Evolutionary conservation across 2,797 vertebrate genomes (phyloP), one percentile per base, ranked within the genome.

Genomic region (Gymnoscopelus braueri): DNA sequence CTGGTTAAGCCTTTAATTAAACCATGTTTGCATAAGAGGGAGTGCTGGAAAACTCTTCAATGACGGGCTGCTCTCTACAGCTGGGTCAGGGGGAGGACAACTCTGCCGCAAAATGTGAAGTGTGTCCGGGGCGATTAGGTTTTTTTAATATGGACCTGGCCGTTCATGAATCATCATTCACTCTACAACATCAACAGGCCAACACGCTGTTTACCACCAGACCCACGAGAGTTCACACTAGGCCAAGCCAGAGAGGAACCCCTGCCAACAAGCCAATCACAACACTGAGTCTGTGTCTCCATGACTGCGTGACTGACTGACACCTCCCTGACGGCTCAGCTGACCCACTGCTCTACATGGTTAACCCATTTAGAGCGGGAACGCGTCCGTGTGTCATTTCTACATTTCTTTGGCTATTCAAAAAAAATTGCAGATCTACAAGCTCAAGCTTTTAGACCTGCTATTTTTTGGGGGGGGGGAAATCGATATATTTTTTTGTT

Each of bases 51-150:
- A 63, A 56, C 12, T 15, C 52, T 44, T n/a, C 11, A 26, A 6
- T 44, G 58, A 60, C 5, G 13, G 12, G 26, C 49, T 19, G 50
- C 66, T 53, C 53, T 12, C 3, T 8, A 39, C 23, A 23, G 15
- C 29, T 14, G 8, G 49, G 12, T 9, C 32, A 72, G 59, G 60
- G 39, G 35, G 59, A 24, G 64, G 66, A 71, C 52, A 63, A 85
- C 74, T 74, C 56, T 65, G 75, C 71, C 29, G 60, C 35, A 32
- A 23, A 65, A 63, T 71, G 61, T 79, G 66, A 79, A 87, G 80
- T 19, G 80, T 50, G 66, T 70, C 65, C 65, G 56, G 56, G 58
- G 71, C 56, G 53, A 68, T 75, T 77, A 71, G 67, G 66, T 61
- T 70, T 58, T 71, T 58, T 35, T 69, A 68, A 79, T 55, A 52